Conservation (phyloP, 2,113 vertebrate species). For the Colius striatus region DNA sequence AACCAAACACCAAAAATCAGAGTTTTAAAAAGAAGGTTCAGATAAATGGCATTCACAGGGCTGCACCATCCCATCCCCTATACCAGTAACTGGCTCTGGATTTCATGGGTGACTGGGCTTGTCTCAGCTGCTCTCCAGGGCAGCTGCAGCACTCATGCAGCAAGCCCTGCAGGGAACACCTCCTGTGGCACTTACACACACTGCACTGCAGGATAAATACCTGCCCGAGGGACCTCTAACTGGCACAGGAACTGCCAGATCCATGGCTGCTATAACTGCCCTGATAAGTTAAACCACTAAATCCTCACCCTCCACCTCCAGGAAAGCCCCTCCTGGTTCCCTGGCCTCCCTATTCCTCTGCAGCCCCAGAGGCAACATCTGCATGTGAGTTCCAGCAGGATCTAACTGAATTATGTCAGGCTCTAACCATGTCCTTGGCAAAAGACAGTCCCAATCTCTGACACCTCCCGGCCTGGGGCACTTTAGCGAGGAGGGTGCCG, state of each 20-base stretch:
- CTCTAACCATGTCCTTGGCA: neutral
- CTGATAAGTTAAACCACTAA: neutral
- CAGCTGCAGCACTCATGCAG: too few relatives aligned
- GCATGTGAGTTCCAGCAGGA: rapidly evolving
- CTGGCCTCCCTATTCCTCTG: neutral
- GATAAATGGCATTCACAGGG: neutral
- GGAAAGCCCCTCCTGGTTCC: neutral
- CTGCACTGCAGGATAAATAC: neutral
- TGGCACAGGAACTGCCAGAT: neutral
- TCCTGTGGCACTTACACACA: neutral
- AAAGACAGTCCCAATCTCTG: rapidly evolving
- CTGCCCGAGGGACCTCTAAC: neutral
- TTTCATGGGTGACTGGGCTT: neutral
- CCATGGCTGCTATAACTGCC: too few relatives aligned
- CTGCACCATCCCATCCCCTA: neutral
- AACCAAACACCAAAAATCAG: neutral
- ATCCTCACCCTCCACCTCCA: rapidly evolving
- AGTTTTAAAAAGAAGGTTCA: neutral
- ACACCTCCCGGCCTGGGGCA: rapidly evolving
- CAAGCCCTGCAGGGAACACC: too few relatives aligned
- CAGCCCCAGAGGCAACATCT: neutral
- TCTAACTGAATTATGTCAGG: neutral
- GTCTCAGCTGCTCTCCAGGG: rapidly evolving
- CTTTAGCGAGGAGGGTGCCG: rapidly evolving
- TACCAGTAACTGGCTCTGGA: rapidly evolving